Evolutionary conservation across 2,797 vertebrate genomes (phyloP).

Genomic region (Hylomyscus alleni): DNA sequence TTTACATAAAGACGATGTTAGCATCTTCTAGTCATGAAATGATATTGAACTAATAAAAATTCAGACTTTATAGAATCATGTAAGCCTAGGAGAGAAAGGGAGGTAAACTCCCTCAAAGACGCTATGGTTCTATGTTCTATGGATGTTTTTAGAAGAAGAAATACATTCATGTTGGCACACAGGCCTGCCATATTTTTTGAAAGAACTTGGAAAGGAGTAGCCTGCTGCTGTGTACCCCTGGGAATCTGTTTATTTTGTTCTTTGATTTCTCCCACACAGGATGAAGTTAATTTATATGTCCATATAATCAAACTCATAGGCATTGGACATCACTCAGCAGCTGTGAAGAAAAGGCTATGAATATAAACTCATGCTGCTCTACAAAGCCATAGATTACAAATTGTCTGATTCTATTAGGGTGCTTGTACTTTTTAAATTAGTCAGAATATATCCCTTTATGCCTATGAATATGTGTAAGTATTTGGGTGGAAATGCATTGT

Average conservation of each 20-base stretch:
- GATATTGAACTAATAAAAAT: not conserved
- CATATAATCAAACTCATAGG: not conserved
- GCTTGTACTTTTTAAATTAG: not conserved
- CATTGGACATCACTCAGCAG: not conserved
- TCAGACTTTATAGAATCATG: not conserved
- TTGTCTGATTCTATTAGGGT: not conserved
- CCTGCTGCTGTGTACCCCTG: not conserved
- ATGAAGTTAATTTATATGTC: not conserved
- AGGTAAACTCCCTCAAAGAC: not conserved
- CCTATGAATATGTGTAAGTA: not conserved
- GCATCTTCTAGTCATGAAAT: not conserved
- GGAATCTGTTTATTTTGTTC: not conserved
- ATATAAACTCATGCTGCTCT: not conserved
- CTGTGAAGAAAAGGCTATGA: not conserved
- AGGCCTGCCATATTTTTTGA: not conserved
- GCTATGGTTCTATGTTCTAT: not conserved
- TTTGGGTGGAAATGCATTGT: not conserved
- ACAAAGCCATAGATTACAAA: not conserved
- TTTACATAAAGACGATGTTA: not conserved
- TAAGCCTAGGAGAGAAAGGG: not conserved
- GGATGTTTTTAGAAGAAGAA: constrained; percentile 22
- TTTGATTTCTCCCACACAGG: not conserved
- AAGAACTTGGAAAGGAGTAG: not conserved
- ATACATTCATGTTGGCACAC: not conserved
- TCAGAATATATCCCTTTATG: not conserved